Conservation (phyloP, 2,797 vertebrate species). For the Mycteria americana region DNA sequence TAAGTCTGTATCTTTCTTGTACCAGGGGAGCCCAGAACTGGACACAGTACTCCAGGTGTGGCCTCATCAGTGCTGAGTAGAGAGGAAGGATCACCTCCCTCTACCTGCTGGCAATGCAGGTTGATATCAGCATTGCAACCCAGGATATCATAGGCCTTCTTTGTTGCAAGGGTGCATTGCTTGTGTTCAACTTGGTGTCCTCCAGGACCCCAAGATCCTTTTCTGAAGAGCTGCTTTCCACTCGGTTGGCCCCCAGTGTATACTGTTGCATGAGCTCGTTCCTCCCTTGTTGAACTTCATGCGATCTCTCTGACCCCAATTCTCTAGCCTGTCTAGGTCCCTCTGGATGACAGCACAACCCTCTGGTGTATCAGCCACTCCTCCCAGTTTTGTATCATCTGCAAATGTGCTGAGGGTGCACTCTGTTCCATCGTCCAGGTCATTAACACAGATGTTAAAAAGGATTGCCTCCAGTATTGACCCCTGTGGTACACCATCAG, state of each 20-base stretch:
- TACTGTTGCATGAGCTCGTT: not conserved
- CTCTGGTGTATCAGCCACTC: not conserved
- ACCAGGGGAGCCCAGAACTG: not conserved
- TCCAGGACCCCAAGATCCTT: not conserved
- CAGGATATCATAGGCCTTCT: not conserved
- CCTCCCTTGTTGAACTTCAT: not conserved
- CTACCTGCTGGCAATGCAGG: not conserved
- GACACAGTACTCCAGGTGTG: not conserved
- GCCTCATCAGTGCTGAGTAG: not conserved
- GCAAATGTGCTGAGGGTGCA: not conserved
- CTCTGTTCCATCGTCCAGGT: not conserved
- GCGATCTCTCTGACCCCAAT: not conserved
- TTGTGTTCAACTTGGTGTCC: not conserved
- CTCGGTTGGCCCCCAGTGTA: fast-evolving
- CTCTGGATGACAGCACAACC: not conserved
- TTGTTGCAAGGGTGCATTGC: not conserved
- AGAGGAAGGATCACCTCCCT: not conserved
- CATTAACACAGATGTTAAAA: not conserved
- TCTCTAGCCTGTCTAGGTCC: not conserved
- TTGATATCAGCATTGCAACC: not conserved
- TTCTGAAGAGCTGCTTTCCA: not conserved
- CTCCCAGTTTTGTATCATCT: not conserved
- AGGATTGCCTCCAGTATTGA: not conserved
- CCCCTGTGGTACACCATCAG: not conserved
- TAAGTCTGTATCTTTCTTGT: not conserved